Evolutionary conservation across 2,888 invertebrate species (phyloP).

Genomic region (Onchidella celtica): DNA sequence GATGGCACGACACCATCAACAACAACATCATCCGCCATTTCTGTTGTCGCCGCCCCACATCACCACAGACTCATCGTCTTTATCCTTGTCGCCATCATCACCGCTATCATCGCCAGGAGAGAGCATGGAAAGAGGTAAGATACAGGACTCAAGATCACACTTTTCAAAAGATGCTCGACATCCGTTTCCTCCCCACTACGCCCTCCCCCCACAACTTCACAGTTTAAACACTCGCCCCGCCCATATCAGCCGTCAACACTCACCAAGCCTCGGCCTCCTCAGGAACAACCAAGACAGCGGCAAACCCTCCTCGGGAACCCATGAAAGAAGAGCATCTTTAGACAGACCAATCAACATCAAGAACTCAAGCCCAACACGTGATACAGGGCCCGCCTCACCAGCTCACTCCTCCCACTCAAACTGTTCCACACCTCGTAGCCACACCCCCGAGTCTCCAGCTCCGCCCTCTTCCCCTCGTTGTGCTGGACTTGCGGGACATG

Average conservation of each 20-base stretch:
- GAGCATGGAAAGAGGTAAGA: background rate
- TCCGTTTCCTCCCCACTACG: background rate
- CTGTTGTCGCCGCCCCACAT: background rate
- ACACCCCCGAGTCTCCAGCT: conserved; percentile 32
- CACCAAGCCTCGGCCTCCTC: background rate
- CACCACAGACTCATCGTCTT: background rate
- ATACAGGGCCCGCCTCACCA: background rate
- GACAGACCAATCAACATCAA: conserved; percentile 13
- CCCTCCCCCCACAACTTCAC: background rate
- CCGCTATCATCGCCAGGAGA: background rate
- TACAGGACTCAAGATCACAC: background rate
- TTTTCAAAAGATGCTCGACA: background rate
- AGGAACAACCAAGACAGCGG: background rate
- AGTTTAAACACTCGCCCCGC: background rate
- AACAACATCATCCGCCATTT: background rate
- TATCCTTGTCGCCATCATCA: background rate
- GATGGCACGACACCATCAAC: no score
- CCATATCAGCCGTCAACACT: background rate
- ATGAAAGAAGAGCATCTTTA: background rate
- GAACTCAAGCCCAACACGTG: conserved; percentile 6
- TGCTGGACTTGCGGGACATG: background rate
- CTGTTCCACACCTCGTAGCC: conserved; percentile 28
- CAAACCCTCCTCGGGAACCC: background rate
- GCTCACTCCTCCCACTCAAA: conserved; percentile 7
- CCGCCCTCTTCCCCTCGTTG: conserved; percentile 7